A percentile compares a stretch with the other conserved stretches of the same genome.
Conservation (phyloP, 2,797 vertebrate genomes). For the Amblyraja radiata region DNA sequence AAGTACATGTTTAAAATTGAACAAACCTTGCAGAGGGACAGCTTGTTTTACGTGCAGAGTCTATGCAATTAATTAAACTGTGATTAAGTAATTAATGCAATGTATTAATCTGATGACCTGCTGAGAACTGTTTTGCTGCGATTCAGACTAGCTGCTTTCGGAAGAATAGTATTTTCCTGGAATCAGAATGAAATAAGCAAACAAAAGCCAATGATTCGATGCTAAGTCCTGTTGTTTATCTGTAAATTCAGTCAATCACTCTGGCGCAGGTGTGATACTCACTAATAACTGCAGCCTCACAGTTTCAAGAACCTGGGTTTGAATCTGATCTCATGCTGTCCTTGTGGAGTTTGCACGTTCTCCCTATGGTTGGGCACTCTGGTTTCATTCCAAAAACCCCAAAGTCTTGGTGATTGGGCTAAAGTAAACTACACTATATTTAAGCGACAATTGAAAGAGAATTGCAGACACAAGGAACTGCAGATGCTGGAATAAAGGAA, state of each 20-base stretch:
- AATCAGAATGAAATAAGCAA: neutral
- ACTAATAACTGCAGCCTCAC: neutral
- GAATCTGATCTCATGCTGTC: too few relatives aligned
- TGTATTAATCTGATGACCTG: neutral
- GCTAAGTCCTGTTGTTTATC: neutral
- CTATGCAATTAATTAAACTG: neutral
- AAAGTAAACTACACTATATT: too few relatives aligned
- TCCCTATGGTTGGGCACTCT: too few relatives aligned
- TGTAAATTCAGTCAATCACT: neutral
- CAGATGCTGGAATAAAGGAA: too few relatives aligned
- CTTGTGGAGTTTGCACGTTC: too few relatives aligned
- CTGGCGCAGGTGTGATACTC: neutral
- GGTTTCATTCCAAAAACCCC: too few relatives aligned
- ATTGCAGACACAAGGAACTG: too few relatives aligned
- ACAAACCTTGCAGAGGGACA: neutral
- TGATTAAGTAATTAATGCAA: neutral
- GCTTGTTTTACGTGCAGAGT: neutral
- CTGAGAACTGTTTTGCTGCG: neutral
- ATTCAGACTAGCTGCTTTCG: neutral
- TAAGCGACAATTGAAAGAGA: too few relatives aligned
- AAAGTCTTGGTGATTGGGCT: too few relatives aligned
- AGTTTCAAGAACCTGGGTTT: too few relatives aligned
- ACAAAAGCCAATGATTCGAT: neutral
- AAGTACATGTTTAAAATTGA: neutral
- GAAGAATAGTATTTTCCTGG: neutral